Evolutionary conservation across 2,888 invertebrate species (phyloP).

Genomic region (Lissocephala sabroskyi): DNA sequence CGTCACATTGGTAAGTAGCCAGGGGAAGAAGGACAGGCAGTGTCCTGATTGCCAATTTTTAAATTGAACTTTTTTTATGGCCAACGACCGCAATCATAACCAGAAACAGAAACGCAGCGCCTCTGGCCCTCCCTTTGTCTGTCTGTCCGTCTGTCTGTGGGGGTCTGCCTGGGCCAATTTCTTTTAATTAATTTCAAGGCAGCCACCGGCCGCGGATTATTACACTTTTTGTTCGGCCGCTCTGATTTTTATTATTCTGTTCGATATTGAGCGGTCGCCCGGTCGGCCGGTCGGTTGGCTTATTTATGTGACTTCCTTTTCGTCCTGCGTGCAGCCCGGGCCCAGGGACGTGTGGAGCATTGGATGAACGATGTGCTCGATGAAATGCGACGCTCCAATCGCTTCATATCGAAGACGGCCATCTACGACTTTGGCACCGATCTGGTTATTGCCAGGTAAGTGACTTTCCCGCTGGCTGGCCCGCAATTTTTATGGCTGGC

Average conservation of each 20-base stretch:
- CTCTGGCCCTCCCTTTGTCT: neutral
- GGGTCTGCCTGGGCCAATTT: constrained; percentile 43
- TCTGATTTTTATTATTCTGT: constrained; percentile 48
- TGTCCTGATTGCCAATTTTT: constrained; percentile 62
- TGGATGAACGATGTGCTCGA: constrained; percentile 91
- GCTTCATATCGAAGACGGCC: constrained; percentile 88
- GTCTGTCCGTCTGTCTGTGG: constrained; percentile 14
- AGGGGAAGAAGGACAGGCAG: neutral
- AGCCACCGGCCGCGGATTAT: constrained; percentile 50
- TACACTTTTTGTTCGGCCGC: constrained; percentile 34
- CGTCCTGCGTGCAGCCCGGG: constrained; percentile 73
- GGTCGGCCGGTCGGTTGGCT: neutral
- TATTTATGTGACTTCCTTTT: constrained; percentile 33
- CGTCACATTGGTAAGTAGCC: constrained; percentile 73
- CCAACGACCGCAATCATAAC: constrained; percentile 17
- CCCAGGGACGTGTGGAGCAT: constrained; percentile 89
- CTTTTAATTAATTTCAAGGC: constrained; percentile 63
- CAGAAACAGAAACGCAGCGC: constrained; percentile 10
- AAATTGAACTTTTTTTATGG: constrained; percentile 63
- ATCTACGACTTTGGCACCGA: constrained; percentile 89
- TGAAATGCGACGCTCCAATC: constrained; percentile 89
- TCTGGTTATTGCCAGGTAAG: constrained; percentile 77
- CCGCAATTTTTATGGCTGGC: constrained; percentile 16
- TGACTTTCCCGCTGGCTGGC: constrained; percentile 8
- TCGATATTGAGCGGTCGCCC: constrained; percentile 15